A percentile compares a stretch with the other conserved stretches of the same genome.
Evolutionary conservation across 2,888 invertebrate species (phyloP).

Genomic region (Drosophila prostipennis): DNA sequence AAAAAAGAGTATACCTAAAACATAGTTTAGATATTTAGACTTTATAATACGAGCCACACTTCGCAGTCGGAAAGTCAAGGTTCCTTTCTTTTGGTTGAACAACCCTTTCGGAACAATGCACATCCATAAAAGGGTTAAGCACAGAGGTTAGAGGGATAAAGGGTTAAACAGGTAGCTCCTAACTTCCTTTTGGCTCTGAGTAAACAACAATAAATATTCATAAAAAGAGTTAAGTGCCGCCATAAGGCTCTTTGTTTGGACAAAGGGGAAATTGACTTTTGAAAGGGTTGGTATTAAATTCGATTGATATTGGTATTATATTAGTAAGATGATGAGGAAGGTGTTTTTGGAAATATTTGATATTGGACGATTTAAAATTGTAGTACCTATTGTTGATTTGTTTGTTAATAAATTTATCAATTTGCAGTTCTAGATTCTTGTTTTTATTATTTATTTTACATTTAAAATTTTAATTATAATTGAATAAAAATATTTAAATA

Average conservation of each 20-base stretch:
- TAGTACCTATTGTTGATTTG: too few relatives aligned
- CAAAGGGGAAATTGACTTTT: slow-evolving; percentile 26
- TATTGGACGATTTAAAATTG: too few relatives aligned
- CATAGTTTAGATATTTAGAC: slow-evolving; percentile 1
- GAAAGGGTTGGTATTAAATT: slow-evolving; percentile 25
- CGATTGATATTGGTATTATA: slow-evolving; percentile 1
- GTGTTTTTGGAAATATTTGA: too few relatives aligned
- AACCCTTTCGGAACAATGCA: slow-evolving; percentile 52
- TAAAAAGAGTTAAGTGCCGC: slow-evolving; percentile 65
- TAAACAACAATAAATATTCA: slow-evolving; percentile 55
- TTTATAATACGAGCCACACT: slow-evolving; percentile 20
- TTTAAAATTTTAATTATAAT: too few relatives aligned
- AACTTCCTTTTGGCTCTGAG: slow-evolving; percentile 17
- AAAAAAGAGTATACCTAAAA: neutral
- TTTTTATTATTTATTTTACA: too few relatives aligned
- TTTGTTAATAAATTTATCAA: too few relatives aligned
- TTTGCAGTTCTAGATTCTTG: too few relatives aligned
- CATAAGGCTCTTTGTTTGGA: slow-evolving; percentile 47
- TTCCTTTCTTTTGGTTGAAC: slow-evolving; percentile 4
- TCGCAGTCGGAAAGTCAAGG: slow-evolving; percentile 23
- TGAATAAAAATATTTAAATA: too few relatives aligned
- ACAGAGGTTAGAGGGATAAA: slow-evolving; percentile 26
- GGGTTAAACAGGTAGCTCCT: slow-evolving; percentile 30
- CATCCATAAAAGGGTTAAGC: slow-evolving; percentile 68
- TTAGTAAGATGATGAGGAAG: neutral